Conservation (phyloP, 1,140 invertebrate genomes). For the Neodiprion lecontei region DNA sequence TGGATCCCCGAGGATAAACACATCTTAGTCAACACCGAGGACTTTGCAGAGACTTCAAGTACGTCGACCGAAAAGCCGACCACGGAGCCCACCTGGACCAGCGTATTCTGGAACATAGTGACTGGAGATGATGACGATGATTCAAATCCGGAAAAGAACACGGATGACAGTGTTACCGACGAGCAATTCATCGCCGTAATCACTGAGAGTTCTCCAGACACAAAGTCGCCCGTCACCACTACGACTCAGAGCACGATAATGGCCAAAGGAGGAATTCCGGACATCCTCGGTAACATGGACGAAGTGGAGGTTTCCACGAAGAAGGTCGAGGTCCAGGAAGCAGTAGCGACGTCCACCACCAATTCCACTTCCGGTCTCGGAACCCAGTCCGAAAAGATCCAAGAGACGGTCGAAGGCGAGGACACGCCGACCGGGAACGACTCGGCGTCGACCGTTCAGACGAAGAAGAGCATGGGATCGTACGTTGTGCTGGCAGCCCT, state of each 20-base stretch:
- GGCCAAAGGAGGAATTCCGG: too few relatives aligned
- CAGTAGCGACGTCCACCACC: too few relatives aligned
- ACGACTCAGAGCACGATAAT: too few relatives aligned
- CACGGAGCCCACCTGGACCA: background rate
- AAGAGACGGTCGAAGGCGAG: background rate
- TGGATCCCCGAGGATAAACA: background rate
- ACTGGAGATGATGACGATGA: background rate
- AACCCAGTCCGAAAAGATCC: too few relatives aligned
- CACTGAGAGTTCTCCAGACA: background rate
- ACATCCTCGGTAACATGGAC: background rate
- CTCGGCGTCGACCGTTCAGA: slow-evolving; percentile 42
- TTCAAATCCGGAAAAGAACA: background rate
- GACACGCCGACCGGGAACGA: slow-evolving; percentile 25
- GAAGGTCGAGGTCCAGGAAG: background rate
- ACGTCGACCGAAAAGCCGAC: background rate
- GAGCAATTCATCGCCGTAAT: background rate
- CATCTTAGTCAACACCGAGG: background rate
- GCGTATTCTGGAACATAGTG: background rate
- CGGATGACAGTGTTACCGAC: background rate
- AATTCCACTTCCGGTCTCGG: too few relatives aligned
- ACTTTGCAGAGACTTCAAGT: background rate
- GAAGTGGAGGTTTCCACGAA: background rate
- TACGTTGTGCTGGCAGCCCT: slow-evolving; percentile 51
- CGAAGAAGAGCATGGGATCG: slow-evolving; percentile 56
- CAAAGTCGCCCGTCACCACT: background rate